Evolutionary conservation across 2,797 vertebrate species (phyloP).

Genomic region (Pampus argenteus): DNA sequence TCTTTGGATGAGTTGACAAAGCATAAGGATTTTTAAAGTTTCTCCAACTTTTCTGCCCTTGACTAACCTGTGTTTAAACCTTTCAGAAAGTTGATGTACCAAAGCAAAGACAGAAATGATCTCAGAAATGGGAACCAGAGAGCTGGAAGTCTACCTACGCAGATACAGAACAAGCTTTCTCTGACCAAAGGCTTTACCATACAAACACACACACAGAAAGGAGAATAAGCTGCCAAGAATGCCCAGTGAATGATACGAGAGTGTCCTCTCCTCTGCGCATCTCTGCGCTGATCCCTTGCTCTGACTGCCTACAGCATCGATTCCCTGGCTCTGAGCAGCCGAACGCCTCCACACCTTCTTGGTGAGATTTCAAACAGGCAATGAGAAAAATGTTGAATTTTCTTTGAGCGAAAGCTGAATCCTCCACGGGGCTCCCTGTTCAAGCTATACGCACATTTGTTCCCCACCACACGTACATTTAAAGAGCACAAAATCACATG

Average conservation of each 20-base stretch:
- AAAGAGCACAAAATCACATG: constrained; percentile 48
- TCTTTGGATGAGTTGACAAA: constrained; percentile 17
- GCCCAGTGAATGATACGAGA: constrained; percentile 53
- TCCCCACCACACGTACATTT: constrained; percentile 42
- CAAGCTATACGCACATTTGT: constrained; percentile 60
- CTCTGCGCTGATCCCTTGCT: constrained; percentile 55
- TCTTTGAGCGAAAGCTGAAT: constrained; percentile 50
- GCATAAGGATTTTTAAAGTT: constrained; percentile 14
- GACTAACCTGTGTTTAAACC: constrained; percentile 28
- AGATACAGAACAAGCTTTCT: constrained; percentile 38
- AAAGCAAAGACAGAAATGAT: constrained; percentile 36
- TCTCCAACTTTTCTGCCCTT: constrained; percentile 15
- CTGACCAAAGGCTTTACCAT: constrained; percentile 27
- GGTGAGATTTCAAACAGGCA: constrained; percentile 57
- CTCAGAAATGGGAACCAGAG: constrained; percentile 27
- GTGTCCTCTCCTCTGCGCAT: constrained; percentile 53
- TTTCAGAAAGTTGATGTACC: constrained; percentile 7
- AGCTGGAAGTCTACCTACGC: constrained; percentile 39
- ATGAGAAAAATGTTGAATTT: constrained; percentile 62
- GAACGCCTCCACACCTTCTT: constrained; percentile 69
- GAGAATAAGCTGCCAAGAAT: constrained; percentile 63
- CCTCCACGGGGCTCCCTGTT: constrained; percentile 60
- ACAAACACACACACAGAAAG: constrained; percentile 36
- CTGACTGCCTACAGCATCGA: constrained; percentile 65
- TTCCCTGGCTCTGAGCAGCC: constrained; percentile 59